Evolutionary conservation across 1,140 invertebrate species (phyloP), one percentile per base, ranked within the genome.

Genomic region (Nymphalis io): DNA sequence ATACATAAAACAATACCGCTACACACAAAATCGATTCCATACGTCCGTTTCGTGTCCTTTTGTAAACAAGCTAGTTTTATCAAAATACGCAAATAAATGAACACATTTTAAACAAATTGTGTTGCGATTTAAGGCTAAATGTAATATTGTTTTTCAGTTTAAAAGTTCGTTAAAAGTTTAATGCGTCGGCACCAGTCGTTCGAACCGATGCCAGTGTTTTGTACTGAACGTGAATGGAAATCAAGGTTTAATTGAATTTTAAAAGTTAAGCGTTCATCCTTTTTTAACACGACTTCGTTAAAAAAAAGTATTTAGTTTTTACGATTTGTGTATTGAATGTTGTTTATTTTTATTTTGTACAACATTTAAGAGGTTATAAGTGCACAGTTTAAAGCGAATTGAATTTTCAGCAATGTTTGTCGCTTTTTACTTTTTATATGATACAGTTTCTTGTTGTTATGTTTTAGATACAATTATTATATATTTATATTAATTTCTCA

Each of bases 101-200:
- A 27, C 11, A 55, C 12, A 20, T 55, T 27, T 8, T 13, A 8
- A 55, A 16, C 20, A 27, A 55, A 55, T 53, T 53, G 48, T 55
- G 51, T 15, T n/a, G 21, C 51, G 21, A 27, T 55, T 27, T 27
- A 53, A 5, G 21, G 18, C 21, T 55, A 55, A 55, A 55, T 27
- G 51, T 55, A 55, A 55, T 15, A 27, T 20, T 55, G 20, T 48
- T 55, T 44, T 23, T 55, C 51, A 55, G 21, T 55, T 55, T 27
- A 55, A 55, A 55, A 55, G 21, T 55, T 55, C 51, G 51, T 53
- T 21, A 53, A 27, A 62, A 62, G 44, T 62, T 62, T 48, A 18
- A 53, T 62, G 20, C 40, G 60, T 44, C 59, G 42, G 40, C 59
- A 3, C 39, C 59, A 46, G 42, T 48, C 48, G 60, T 51, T 62